These are phyloP conservation scores for Aurelia sp. DNA, from an alignment of 30 jellyfish, hydroid and myxozoan genomes.

Conservation along the genomic window DNA sequence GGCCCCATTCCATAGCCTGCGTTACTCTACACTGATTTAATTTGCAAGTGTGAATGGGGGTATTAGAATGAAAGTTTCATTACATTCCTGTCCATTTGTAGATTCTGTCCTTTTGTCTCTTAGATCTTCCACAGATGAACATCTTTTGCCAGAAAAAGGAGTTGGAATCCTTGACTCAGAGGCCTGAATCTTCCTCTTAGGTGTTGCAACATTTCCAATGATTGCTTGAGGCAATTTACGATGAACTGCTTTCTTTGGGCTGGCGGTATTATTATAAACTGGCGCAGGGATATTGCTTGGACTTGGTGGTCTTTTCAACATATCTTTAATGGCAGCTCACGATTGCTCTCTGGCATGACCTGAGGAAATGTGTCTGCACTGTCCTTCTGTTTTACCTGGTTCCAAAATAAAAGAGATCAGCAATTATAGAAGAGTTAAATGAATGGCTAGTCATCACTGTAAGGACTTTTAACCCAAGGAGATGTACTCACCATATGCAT, in stretches of 20 bases:
- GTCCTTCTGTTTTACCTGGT: too few species aligned
- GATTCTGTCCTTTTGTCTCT: background rate
- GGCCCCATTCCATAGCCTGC: too few species aligned
- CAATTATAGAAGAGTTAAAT: too few species aligned
- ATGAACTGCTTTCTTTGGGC: constrained; percentile 11
- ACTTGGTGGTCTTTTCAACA: constrained; percentile 61
- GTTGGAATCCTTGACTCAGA: constrained; percentile 56
- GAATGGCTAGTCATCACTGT: too few species aligned
- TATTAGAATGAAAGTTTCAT: too few species aligned
- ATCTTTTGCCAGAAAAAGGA: constrained; percentile 24
- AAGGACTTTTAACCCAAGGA: too few species aligned
- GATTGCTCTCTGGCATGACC: too few species aligned
- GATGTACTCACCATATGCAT: too few species aligned
- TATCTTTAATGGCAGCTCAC: background rate
- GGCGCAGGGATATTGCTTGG: constrained; percentile 67
- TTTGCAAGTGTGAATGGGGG: too few species aligned
- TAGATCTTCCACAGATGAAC: background rate
- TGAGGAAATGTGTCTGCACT: too few species aligned
- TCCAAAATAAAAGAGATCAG: too few species aligned
- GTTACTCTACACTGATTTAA: too few species aligned
- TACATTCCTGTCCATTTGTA: background rate
- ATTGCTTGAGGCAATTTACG: constrained; percentile 57
- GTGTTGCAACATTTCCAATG: constrained; percentile 10
- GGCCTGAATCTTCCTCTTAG: background rate
- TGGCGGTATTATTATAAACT: background rate